Base-by-base conservation (phyloP, 2,888 invertebrate genomes). In the Bombyx huttoni region DNA sequence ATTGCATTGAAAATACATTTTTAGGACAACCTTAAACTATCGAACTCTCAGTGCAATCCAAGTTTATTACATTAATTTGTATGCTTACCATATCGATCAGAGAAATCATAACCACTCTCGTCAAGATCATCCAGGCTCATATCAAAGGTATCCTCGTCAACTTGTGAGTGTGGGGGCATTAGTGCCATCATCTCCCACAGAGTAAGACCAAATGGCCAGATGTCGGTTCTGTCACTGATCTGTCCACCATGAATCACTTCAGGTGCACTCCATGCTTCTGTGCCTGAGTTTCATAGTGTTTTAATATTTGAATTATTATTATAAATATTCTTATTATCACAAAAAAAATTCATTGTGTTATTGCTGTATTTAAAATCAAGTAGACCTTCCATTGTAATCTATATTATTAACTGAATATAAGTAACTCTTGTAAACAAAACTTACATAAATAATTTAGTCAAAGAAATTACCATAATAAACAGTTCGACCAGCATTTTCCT, bases 111-210 rank as follows among this genome's bases (percentile, higher is more conserved):
- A 24, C 49, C 40, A 48, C 71, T 76, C 0, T 66, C 65, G 0
- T 61, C 61, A 0, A 61, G 58, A 47, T 70, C 65, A 3, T 73
- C 71, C 6, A 73, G 34, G 7, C 61, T 63, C 51, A 56, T 59
- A 0, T 80, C 69, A 34, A 73, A 55, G 1, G 72, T 68, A 9
- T 66, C 70, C 12, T 73, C 71, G 13, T 73, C 76, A 3, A 56
- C 46, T 13, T 66, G 78, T 0, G 89, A 71, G 67, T 94, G 93
- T 0, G 96, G 96, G 0, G 93, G 90, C 51, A 89, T 83, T 3
- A 95, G 81, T 0, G 94, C 90, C 73, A 96, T 82, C 91, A 95
- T 96, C 88, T 96, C 96, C 91, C 94, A 96, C 34, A 96, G 70
- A 0, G 93, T 91, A 9, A 96, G 86, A 0, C 96, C 96, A 58